A percentile compares a stretch with the other conserved stretches of the same genome.
Conservation (phyloP, 1,140 invertebrate genomes). For the Maconellicoccus hirsutus region DNA sequence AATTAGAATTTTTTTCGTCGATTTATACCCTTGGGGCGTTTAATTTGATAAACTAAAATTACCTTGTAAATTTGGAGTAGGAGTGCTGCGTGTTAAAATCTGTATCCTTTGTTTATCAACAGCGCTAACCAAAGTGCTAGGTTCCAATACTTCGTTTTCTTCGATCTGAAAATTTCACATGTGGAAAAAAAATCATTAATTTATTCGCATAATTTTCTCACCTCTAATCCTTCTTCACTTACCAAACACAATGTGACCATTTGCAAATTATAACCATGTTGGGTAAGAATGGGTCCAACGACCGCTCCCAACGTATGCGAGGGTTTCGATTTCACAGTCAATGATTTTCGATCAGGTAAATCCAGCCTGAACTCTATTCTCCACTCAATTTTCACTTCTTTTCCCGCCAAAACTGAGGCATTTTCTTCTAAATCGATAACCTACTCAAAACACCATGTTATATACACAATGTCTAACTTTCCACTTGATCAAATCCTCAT, state of each 20-base stretch:
- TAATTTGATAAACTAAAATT: no score
- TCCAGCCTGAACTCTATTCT: conserved; percentile 73
- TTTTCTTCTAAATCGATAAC: conserved; percentile 54
- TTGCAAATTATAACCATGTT: conserved; percentile 64
- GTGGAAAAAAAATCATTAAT: no score
- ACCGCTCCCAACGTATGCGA: conserved; percentile 69
- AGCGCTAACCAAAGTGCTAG: conserved; percentile 42
- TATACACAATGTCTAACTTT: no score
- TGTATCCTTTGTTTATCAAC: conserved; percentile 43
- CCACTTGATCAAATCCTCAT: no score
- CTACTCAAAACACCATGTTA: conserved; percentile 39
- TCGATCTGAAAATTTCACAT: no score
- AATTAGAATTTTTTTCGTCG: no score
- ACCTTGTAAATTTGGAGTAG: conserved; percentile 26
- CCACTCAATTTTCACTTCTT: conserved; percentile 74
- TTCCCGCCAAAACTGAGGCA: conserved; percentile 55
- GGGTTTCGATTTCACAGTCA: conserved; percentile 77
- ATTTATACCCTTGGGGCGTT: no score
- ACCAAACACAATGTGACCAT: conserved; percentile 44
- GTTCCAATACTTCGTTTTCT: conserved; percentile 40
- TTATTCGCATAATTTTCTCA: not conserved
- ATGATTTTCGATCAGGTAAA: conserved; percentile 66
- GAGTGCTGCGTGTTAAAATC: conserved; percentile 34
- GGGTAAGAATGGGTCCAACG: conserved; percentile 69
- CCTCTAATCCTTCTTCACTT: conserved; percentile 29